Evolutionary conservation across 2,888 invertebrate species (phyloP).

Genomic region (Apodemia zela): DNA sequence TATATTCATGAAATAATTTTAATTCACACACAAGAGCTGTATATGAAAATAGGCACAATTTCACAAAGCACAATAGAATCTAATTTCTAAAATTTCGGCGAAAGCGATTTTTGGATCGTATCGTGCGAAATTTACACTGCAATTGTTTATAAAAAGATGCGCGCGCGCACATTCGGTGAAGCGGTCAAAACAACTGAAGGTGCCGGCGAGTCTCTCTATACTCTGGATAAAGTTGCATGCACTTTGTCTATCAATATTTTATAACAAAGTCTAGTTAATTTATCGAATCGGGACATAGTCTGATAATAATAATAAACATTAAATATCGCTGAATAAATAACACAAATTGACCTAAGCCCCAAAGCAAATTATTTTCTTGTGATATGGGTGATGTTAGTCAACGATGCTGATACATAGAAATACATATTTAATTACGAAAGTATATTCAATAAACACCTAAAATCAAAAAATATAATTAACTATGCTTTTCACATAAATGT

Average conservation of each 20-base stretch:
- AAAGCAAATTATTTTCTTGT: background rate
- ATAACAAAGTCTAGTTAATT: background rate
- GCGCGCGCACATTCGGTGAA: slow-evolving; percentile 55
- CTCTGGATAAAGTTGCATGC: background rate
- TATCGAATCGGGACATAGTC: background rate
- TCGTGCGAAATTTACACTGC: slow-evolving; percentile 28
- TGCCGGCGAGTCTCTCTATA: slow-evolving; percentile 29
- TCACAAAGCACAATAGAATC: slow-evolving; percentile 9
- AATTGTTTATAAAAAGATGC: slow-evolving; percentile 32
- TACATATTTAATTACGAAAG: no score
- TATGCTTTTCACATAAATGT: no score
- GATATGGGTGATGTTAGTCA: no score
- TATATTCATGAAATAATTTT: background rate
- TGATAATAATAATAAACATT: background rate
- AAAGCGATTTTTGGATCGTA: slow-evolving; percentile 3
- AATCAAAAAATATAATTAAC: no score
- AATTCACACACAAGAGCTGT: background rate
- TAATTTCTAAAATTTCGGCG: slow-evolving; percentile 16
- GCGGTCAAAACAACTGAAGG: slow-evolving; percentile 72
- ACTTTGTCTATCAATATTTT: background rate
- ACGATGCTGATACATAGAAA: no score
- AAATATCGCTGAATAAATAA: no score
- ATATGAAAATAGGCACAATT: background rate
- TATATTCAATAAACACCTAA: no score
- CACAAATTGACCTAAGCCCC: no score